These are phyloP conservation scores for Rhabdophis nuchalis DNA, from an alignment of 2,797 vertebrate species.

Conservation along the genomic window DNA sequence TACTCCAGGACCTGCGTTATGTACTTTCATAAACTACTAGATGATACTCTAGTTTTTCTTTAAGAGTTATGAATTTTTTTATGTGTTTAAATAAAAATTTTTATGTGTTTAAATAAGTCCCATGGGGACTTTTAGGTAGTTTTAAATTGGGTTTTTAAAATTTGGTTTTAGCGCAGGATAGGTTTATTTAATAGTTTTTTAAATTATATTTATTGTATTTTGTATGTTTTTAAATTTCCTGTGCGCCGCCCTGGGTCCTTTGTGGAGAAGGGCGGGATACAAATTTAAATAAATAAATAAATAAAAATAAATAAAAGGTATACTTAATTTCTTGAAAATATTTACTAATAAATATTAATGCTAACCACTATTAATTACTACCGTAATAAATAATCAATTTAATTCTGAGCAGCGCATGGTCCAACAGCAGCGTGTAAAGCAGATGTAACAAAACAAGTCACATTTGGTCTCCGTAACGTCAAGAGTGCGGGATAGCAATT, in stretches of 20 bases:
- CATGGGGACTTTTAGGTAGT: too few relatives aligned
- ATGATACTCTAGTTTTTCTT: constrained; percentile 59
- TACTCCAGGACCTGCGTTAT: constrained; percentile 52
- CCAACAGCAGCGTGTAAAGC: background rate
- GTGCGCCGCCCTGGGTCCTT: too few relatives aligned
- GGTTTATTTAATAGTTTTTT: too few relatives aligned
- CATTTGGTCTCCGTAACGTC: background rate
- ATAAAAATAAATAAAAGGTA: too few relatives aligned
- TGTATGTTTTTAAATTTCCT: too few relatives aligned
- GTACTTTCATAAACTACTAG: constrained; percentile 46
- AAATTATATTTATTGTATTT: too few relatives aligned
- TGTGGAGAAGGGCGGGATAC: too few relatives aligned
- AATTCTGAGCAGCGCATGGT: background rate
- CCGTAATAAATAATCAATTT: background rate
- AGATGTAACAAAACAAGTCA: background rate
- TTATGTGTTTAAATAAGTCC: background rate
- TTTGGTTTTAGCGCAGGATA: too few relatives aligned
- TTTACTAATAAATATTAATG: background rate
- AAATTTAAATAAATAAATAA: too few relatives aligned
- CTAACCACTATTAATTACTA: background rate
- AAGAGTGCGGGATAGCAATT: background rate
- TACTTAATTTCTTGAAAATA: background rate
- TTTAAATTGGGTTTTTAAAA: too few relatives aligned
- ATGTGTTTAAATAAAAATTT: constrained; percentile 1
- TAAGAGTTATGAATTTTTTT: constrained; percentile 39